These are phyloP conservation scores for Trichomycterus rosablanca DNA, from an alignment of 2,113 vertebrate species.

Conservation along the genomic window DNA sequence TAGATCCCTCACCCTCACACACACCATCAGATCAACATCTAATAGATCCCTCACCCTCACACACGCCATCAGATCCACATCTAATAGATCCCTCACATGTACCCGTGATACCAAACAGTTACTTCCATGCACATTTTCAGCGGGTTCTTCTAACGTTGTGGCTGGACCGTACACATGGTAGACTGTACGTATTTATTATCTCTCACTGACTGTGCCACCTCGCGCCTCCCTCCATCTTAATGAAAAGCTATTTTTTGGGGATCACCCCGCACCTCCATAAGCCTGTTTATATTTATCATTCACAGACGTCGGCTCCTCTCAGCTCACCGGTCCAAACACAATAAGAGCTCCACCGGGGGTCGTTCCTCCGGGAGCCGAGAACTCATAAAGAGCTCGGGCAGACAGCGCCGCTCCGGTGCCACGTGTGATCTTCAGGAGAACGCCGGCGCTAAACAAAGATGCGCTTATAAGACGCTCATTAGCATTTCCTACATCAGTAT, in stretches of 20 bases:
- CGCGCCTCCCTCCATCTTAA: not conserved
- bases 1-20: no score
- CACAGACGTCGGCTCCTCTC: slow-evolving; percentile 20
- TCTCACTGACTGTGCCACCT: not conserved
- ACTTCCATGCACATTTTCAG: no score
- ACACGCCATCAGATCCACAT: no score
- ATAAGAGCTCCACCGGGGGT: not conserved
- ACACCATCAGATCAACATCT: no score
- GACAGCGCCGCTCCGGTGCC: no score
- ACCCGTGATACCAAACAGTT: no score
- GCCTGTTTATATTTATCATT: slow-evolving; percentile 29
- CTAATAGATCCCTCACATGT: no score
- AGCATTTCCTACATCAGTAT: slow-evolving; percentile 26
- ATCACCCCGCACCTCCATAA: slow-evolving; percentile 7
- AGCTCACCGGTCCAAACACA: slow-evolving; percentile 20
- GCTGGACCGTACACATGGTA: no score
- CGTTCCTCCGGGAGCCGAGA: not conserved
- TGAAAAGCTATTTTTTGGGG: slow-evolving; percentile 11
- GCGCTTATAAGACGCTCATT: slow-evolving; percentile 11
- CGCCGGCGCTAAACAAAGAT: slow-evolving; percentile 4
- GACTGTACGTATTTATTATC: no score
- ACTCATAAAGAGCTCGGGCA: not conserved
- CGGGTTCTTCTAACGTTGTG: no score
- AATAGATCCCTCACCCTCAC: no score
- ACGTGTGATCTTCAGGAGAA: not conserved